Percentiles rank a stretch among this genome's conserved stretches.
Evolutionary conservation across 2,113 vertebrate genomes (phyloP).

Genomic region (Pardalotus punctatus): DNA sequence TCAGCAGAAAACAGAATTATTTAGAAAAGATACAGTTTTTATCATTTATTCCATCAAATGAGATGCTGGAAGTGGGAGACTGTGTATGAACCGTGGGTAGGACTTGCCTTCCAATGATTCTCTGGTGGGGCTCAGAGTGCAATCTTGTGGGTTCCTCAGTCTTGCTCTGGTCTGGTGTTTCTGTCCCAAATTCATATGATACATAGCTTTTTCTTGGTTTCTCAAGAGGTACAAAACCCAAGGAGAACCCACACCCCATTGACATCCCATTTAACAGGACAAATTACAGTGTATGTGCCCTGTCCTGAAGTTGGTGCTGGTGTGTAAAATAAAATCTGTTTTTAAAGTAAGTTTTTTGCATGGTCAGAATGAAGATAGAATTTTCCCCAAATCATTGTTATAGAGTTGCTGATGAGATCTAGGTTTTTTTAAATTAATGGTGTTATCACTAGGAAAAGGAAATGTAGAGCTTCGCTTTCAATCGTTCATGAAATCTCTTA

Average conservation of each 20-base stretch:
- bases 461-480: neutral
- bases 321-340: neutral
- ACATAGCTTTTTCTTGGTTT: neutral
- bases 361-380: neutral
- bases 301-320: neutral
- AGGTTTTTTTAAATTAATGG: neutral
- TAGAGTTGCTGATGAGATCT: neutral
- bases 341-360: neutral
- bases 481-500: neutral
- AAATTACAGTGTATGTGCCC: neutral
- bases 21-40: fast-evolving
- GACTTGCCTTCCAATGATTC: neutral
- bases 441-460: neutral
- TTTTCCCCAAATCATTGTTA: neutral
- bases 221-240: neutral
- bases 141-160: neutral
- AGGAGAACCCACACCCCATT: neutral
- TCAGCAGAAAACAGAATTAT: neutral
- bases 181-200: neutral
- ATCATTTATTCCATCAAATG: neutral
- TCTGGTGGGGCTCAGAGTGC: neutral
- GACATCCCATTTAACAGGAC: neutral
- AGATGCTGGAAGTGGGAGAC: neutral
- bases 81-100: fast-evolving
- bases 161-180: neutral